Base-by-base conservation (phyloP, 2,113 vertebrate genomes). In the Malurus alboscapulatus region DNA sequence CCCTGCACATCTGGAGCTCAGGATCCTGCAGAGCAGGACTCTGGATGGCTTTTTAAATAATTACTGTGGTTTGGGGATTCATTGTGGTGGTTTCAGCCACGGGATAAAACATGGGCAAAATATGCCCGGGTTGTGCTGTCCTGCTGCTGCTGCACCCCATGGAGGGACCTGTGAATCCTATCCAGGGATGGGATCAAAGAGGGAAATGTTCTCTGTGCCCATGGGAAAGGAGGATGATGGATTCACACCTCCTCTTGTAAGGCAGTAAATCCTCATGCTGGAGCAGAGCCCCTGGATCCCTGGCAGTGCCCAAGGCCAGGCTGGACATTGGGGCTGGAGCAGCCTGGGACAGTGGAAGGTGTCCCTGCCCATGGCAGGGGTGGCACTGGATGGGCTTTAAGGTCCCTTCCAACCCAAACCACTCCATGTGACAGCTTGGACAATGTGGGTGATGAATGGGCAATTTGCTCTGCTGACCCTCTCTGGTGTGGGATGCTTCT, bases 401-500 rank as follows among this genome's bases (percentile, higher is more conserved):
- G 27, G 18, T 47, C 15, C 15, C 9, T 54, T 20, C 55, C 15
- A 13, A 20, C 15, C 47, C 47, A 69, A 69, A 61, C 15, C 27
- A 38, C 4, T 30, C 22, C 4, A 3, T 19, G n/a, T 57, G 9
- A 58, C 14, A 75, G 38, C 17, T 67, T 75, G 75, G 77, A 45
- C 80, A 69, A 51, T 2, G 10, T 12, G 11, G 26, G 36, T 12
- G 14, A 21, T 10, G 3, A 6, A 15, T 0, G 0, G 14, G 24
- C 1, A 2, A 7, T 21, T 53, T 29, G 50, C 42, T 36, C 14
- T 30, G 26, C 44, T 6, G 50, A 9, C 12, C 47, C 22, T 27
- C 14, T 12, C 26, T 34, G 15, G 7, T 51, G 16, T 81, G n/a
- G 34, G 38, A 75, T 68, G 25, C 66, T 34, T 21, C 11, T 0